Conservation (phyloP, 2,888 invertebrate species). For the Apantesis nais region DNA sequence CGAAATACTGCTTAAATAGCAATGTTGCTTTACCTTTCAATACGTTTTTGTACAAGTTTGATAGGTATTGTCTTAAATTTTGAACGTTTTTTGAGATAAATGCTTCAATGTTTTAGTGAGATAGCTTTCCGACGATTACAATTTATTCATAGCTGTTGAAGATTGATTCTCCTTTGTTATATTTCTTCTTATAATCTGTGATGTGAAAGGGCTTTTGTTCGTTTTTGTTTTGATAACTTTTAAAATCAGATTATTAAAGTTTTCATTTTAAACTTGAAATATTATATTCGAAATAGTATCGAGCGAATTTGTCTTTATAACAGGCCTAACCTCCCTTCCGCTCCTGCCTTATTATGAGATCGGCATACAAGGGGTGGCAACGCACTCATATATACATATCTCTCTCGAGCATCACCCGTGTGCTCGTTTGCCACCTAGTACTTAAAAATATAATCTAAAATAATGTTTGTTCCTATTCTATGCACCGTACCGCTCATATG, state of each 20-base stretch:
- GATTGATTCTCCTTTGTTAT: not conserved
- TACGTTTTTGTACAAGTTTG: slow-evolving; percentile 19
- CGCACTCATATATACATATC: too few species aligned
- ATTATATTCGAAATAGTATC: not conserved
- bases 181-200: not conserved
- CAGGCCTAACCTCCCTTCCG: too few species aligned
- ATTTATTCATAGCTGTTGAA: not conserved
- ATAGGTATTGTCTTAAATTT: slow-evolving; percentile 12
- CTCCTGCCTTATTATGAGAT: too few species aligned
- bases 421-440: too few species aligned
- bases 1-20: slow-evolving; percentile 15
- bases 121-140: not conserved
- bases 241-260: not conserved
- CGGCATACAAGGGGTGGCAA: too few species aligned
- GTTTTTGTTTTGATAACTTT: not conserved
- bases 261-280: not conserved
- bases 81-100: slow-evolving; percentile 10
- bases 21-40: slow-evolving; percentile 9
- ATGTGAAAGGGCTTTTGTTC: not conserved
- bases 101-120: not conserved
- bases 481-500: too few species aligned
- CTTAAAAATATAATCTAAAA: too few species aligned
- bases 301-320: too few species aligned
- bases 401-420: too few species aligned
- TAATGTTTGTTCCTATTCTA: too few species aligned